Percentiles rank a stretch among this genome's conserved stretches.
Conservation (phyloP, 1,140 invertebrate species). For the Saccostrea glomerata region DNA sequence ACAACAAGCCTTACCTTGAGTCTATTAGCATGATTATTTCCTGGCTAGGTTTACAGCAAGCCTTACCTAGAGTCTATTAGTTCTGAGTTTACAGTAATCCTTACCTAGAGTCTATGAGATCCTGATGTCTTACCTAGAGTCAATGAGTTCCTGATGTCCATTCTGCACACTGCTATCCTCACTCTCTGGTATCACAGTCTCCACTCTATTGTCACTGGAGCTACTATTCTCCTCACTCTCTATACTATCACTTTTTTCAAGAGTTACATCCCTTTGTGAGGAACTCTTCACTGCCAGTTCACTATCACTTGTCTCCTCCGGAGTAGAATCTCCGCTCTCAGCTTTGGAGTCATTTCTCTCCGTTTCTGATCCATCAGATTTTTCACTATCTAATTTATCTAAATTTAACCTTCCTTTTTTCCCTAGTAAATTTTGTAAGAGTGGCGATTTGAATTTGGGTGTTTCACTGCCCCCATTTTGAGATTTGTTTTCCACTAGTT, state of each 20-base stretch:
- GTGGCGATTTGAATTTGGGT: conserved; percentile 73
- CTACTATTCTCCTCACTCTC: conserved; percentile 48
- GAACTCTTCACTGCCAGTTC: conserved; percentile 31
- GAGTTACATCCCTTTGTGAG: conserved; percentile 44
- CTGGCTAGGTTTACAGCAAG: too few relatives aligned
- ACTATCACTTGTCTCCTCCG: background rate
- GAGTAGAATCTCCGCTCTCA: conserved; percentile 33
- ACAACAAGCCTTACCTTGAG: too few relatives aligned
- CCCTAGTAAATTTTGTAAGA: conserved; percentile 70
- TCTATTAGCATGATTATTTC: too few relatives aligned
- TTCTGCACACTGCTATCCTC: conserved; percentile 29
- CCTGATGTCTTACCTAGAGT: conserved; percentile 43
- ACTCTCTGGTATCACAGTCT: conserved; percentile 46
- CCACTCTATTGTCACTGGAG: conserved; percentile 31
- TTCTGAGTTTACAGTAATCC: too few relatives aligned
- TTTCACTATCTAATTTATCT: conserved; percentile 55
- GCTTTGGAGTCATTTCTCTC: conserved; percentile 22
- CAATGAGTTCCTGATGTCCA: conserved; percentile 53
- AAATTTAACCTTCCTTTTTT: conserved; percentile 63
- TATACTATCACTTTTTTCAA: conserved; percentile 46
- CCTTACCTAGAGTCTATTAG: too few relatives aligned
- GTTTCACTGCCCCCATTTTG: conserved; percentile 59
- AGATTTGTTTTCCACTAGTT: conserved; percentile 58
- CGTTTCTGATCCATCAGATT: conserved; percentile 50
- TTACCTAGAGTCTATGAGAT: conserved; percentile 36